phyloP scores from a whole-genome alignment of 2,113 vertebrate species.

The Halichoeres trimaculatus region DNA sequence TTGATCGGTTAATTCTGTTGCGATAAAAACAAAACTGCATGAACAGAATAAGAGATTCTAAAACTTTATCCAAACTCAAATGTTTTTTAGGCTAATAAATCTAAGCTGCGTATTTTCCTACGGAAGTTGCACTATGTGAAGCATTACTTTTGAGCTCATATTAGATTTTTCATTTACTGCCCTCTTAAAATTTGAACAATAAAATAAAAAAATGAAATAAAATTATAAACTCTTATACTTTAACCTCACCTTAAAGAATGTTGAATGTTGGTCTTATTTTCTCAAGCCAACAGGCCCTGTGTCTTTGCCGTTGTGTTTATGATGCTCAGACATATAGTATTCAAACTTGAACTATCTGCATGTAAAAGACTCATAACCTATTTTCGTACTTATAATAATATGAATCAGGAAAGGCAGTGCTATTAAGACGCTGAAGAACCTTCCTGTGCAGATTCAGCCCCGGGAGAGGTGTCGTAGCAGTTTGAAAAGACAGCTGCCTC shows the following conservation, averaged over 20 bases:
- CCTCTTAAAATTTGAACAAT: no score
- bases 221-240: no score
- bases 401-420: background rate
- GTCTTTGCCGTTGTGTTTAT: background rate
- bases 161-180: no score
- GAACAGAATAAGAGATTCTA: no score
- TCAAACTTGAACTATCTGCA: no score
- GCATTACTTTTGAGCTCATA: no score
- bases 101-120: no score
- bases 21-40: background rate
- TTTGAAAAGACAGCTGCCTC: constrained; percentile 33
- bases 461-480: constrained; percentile 46
- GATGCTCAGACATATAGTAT: background rate
- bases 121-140: no score
- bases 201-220: no score
- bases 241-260: no score
- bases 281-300: background rate
- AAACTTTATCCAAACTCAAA: no score
- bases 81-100: no score
- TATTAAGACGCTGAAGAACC: constrained; percentile 5
- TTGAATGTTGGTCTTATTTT: constrained; percentile 1
- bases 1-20: background rate
- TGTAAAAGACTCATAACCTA: background rate
- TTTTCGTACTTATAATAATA: background rate
- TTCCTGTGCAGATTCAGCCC: constrained; percentile 17